Percentiles rank a stretch among this genome's conserved stretches.
phyloP scores from a whole-genome alignment of 2,113 vertebrate species.

The Pagrus major region DNA sequence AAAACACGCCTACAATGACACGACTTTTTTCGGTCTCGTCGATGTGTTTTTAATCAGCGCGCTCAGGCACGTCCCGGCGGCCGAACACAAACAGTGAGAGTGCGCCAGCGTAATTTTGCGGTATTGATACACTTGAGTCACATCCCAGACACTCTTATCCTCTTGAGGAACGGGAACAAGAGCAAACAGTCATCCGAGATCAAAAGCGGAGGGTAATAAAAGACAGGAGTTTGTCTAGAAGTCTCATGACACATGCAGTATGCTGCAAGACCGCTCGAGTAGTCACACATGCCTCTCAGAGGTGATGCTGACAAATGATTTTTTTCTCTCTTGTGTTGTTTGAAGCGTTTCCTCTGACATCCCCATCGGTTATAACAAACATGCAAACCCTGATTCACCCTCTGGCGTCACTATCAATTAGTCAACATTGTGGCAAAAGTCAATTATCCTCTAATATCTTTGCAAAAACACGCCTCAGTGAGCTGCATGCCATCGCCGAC shows the following conservation, averaged over 20 bases:
- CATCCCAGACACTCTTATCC: conserved; percentile 43
- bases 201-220: conserved; percentile 48
- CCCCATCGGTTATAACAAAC: background rate
- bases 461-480: background rate
- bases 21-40: conserved; percentile 15
- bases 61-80: conserved; percentile 4
- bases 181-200: conserved; percentile 41
- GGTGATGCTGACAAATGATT: conserved; percentile 18
- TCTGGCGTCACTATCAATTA: background rate
- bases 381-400: background rate
- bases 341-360: background rate
- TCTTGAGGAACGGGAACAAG: conserved; percentile 42
- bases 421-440: background rate
- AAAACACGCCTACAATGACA: conserved; percentile 1
- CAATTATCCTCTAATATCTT: background rate
- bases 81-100: conserved; percentile 47
- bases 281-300: background rate
- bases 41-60: conserved; percentile 24
- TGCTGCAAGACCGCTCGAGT: background rate
- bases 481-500: background rate
- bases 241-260: conserved; percentile 28
- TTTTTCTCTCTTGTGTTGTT: conserved; percentile 6
- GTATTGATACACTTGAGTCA: conserved; percentile 47
- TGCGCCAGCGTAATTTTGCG: conserved; percentile 30
- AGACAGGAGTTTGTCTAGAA: conserved; percentile 27